phyloP scores from a whole-genome alignment of 2,888 invertebrate genomes.

The Hemaris fuciformis region DNA sequence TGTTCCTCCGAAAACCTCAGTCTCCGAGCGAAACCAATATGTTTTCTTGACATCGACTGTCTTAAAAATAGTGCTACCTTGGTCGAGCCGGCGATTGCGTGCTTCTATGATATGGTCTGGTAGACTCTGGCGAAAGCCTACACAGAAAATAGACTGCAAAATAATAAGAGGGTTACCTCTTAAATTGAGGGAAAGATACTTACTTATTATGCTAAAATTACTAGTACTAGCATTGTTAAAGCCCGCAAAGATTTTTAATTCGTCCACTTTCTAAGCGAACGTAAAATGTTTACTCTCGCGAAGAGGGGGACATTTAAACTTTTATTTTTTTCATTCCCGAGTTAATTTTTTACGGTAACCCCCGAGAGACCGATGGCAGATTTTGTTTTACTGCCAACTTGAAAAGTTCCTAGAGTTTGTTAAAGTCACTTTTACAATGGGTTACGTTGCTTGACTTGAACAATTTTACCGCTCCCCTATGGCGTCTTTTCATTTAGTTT shows the following conservation, averaged over 20 bases:
- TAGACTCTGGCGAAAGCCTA: too few relatives aligned
- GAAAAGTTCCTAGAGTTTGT: conserved; percentile 70
- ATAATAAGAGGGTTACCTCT: too few relatives aligned
- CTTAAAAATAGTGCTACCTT: too few relatives aligned
- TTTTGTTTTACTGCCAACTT: conserved; percentile 68
- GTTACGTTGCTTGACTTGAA: conserved; percentile 68
- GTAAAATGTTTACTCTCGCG: conserved; percentile 74
- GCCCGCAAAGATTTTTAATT: conserved; percentile 55
- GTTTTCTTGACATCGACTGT: too few relatives aligned
- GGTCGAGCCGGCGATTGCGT: too few relatives aligned
- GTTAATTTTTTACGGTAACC: conserved; percentile 73
- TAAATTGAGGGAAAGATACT: background rate
- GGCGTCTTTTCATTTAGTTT: conserved; percentile 26
- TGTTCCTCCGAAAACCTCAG: too few relatives aligned
- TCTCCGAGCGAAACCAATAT: too few relatives aligned
- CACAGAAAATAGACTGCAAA: too few relatives aligned
- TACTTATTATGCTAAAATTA: background rate
- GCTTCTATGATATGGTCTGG: too few relatives aligned
- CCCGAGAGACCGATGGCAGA: conserved; percentile 73
- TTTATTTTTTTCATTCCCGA: conserved; percentile 66
- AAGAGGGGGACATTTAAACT: conserved; percentile 68
- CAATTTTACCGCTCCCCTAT: conserved; percentile 67
- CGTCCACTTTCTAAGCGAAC: conserved; percentile 56
- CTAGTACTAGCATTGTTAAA: conserved; percentile 36
- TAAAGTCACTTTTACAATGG: conserved; percentile 78